phyloP scores from a whole-genome alignment of 2,113 vertebrate species.

The Myodes glareolus region DNA sequence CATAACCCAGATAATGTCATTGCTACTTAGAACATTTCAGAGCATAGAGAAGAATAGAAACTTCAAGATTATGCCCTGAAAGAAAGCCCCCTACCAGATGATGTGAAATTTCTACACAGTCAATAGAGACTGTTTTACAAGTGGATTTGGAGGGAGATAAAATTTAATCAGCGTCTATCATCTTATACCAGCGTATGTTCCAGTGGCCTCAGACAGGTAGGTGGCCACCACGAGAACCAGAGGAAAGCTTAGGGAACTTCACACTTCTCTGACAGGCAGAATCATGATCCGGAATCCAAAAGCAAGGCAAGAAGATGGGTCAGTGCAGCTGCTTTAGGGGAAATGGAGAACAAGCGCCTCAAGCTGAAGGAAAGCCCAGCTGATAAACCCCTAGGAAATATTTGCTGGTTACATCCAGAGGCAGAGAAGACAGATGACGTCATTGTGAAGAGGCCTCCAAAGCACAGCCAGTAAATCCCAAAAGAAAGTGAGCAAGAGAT shows the following conservation, averaged over 20 bases:
- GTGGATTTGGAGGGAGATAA: constrained; percentile 26
- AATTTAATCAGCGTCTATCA: not conserved
- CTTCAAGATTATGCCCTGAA: not conserved
- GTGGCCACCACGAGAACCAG: not conserved
- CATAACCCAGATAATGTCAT: not conserved
- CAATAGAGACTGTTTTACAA: not conserved
- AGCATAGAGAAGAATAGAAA: not conserved
- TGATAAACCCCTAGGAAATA: not conserved
- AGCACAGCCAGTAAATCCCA: not conserved
- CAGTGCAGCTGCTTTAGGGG: not conserved
- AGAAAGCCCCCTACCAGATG: not conserved
- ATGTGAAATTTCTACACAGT: not conserved
- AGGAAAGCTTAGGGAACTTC: not conserved
- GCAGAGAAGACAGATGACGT: not conserved
- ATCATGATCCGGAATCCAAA: not conserved
- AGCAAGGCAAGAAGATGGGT: not conserved
- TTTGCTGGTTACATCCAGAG: not conserved
- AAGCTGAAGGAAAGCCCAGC: not conserved
- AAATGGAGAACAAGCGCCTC: not conserved
- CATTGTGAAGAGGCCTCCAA: not conserved
- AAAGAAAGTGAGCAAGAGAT: not conserved
- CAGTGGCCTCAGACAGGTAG: not conserved
- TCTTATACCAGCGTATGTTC: not conserved
- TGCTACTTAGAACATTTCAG: not conserved
- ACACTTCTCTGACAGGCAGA: not conserved